phyloP scores from a whole-genome alignment of 2,113 vertebrate genomes.

The Labeo rohita region DNA sequence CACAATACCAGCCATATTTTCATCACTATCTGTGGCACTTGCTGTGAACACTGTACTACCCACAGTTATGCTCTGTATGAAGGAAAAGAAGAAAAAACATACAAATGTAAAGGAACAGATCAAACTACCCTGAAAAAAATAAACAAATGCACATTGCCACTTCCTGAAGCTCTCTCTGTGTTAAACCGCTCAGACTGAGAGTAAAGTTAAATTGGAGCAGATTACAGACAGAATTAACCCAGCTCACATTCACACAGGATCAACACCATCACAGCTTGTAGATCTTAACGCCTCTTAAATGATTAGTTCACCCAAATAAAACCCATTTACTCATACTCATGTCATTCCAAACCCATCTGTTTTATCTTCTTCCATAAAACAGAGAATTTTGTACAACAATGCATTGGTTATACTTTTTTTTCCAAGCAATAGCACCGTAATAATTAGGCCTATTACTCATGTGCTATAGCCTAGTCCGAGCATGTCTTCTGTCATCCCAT shows the following conservation, averaged over 20 bases:
- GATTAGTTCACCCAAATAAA: neutral
- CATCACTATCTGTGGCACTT: slow-evolving; percentile 60
- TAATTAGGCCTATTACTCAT: neutral
- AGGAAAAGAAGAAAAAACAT: neutral
- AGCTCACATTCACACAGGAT: slow-evolving; percentile 14
- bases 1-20: neutral
- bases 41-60: slow-evolving; percentile 55
- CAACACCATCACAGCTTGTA: neutral
- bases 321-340: neutral
- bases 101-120: neutral
- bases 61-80: slow-evolving; percentile 53
- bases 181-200: neutral
- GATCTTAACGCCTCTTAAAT: neutral
- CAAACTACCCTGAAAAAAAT: neutral
- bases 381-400: neutral
- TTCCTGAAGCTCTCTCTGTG: neutral
- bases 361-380: neutral
- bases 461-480: no score
- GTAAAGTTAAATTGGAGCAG: neutral
- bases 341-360: neutral
- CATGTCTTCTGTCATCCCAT: neutral
- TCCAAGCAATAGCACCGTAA: neutral
- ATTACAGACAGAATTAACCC: slow-evolving; percentile 21
- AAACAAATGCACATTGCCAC: neutral
- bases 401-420: no score